Conservation (phyloP, 1,140 invertebrate species). For the Phocides pigmalion region DNA sequence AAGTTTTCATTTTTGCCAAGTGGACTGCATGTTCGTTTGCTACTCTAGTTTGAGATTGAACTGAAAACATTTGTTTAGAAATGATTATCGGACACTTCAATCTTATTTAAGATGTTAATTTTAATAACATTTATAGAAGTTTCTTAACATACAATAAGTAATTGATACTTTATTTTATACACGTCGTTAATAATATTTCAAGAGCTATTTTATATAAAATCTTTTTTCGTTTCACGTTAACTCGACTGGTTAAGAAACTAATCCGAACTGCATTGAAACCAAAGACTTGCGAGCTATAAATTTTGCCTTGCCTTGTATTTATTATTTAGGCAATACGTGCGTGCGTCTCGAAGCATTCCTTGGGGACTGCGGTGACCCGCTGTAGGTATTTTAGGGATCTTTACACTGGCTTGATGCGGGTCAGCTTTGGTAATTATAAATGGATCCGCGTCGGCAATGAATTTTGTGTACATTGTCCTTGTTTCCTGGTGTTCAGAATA, state of each 20-base stretch:
- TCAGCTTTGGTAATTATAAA: slow-evolving; percentile 53
- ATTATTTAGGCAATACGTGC: slow-evolving; percentile 45
- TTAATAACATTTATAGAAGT: no score
- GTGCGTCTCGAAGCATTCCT: slow-evolving; percentile 40
- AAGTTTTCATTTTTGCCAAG: no score
- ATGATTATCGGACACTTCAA: no score
- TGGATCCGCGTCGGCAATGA: slow-evolving; percentile 42
- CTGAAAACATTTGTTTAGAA: no score
- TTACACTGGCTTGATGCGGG: slow-evolving; percentile 43
- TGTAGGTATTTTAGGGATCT: slow-evolving; percentile 44
- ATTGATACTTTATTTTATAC: no score
- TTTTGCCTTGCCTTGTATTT: slow-evolving; percentile 39
- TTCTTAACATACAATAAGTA: no score
- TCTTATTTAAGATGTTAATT: no score
- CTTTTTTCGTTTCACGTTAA: no score
- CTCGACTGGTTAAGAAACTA: not conserved
- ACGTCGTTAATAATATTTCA: no score
- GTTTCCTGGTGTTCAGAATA: slow-evolving; percentile 22
- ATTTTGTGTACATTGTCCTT: slow-evolving; percentile 38
- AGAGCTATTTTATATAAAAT: no score
- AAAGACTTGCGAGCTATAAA: slow-evolving; percentile 31
- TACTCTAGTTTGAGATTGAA: no score
- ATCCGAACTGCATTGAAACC: not conserved
- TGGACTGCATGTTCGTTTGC: no score
- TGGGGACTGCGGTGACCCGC: slow-evolving; percentile 39